phyloP scores from a whole-genome alignment of 2,797 vertebrate species.

The Acomys russatus region DNA sequence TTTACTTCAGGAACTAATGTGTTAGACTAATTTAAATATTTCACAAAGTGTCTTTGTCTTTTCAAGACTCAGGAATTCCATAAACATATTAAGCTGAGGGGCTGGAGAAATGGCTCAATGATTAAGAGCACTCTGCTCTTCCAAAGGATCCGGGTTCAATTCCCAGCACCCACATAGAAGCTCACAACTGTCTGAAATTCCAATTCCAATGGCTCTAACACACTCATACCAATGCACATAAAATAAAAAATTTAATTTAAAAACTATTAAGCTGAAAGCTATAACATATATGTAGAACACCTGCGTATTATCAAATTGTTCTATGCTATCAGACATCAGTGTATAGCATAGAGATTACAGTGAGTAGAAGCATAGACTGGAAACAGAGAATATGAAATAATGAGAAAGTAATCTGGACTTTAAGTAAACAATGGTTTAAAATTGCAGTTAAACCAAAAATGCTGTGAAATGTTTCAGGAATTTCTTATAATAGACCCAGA shows the following conservation, averaged over 20 bases:
- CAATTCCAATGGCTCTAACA: not conserved
- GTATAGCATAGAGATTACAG: not conserved
- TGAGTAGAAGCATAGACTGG: not conserved
- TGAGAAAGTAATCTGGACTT: not conserved
- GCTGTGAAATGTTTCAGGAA: not conserved
- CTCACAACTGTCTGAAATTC: no score
- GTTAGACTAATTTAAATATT: no score
- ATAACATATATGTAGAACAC: not conserved
- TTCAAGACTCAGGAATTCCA: no score
- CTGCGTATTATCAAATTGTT: not conserved
- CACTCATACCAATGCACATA: not conserved
- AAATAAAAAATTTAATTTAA: not conserved
- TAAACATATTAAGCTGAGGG: no score
- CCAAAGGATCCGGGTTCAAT: no score
- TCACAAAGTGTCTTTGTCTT: no score
- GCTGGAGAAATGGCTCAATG: no score
- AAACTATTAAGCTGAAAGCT: not conserved
- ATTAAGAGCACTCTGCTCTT: no score
- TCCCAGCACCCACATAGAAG: no score
- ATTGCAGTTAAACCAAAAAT: not conserved
- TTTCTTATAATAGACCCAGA: constrained; percentile 8
- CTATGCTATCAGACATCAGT: not conserved
- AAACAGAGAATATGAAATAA: not conserved
- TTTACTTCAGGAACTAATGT: no score
- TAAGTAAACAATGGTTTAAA: constrained; percentile 4